These are phyloP conservation scores for Hypena proboscidalis DNA, from an alignment of 2,888 invertebrate genomes.

Conservation along the genomic window DNA sequence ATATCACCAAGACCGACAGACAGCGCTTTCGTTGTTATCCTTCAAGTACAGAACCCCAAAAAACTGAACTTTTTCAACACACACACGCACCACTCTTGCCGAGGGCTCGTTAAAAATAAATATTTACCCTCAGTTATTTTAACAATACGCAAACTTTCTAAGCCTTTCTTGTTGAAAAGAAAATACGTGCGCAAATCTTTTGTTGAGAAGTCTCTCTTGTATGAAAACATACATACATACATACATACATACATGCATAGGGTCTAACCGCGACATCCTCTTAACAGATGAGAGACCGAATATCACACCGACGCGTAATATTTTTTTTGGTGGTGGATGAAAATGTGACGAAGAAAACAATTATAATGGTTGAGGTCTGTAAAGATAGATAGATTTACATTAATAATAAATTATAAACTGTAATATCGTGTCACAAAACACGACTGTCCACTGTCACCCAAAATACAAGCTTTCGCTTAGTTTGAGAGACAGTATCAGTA, in stretches of 20 bases:
- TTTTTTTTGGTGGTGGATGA: neutral
- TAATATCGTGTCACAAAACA: no score
- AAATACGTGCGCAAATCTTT: conserved; percentile 51
- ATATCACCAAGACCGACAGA: no score
- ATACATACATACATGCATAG: no score
- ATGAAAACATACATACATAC: conserved; percentile 56
- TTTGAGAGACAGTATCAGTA: no score
- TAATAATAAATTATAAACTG: no score
- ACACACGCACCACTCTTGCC: neutral
- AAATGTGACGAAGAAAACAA: neutral
- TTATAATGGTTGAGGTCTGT: neutral
- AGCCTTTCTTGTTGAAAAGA: conserved; percentile 35
- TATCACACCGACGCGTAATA: conserved; percentile 47
- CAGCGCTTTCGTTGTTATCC: no score
- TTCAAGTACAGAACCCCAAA: no score
- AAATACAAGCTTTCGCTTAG: no score
- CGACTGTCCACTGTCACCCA: no score
- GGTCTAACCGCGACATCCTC: conserved; percentile 49
- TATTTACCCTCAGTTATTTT: conserved; percentile 20
- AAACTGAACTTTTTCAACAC: neutral
- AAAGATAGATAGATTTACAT: neutral
- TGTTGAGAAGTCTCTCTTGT: conserved; percentile 58
- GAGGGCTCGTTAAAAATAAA: conserved; percentile 20
- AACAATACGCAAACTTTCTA: conserved; percentile 38
- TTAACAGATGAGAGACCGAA: conserved; percentile 28